Percentiles rank a stretch among this genome's conserved stretches.
phyloP scores from a whole-genome alignment of 2,888 invertebrate species.

The Noctua janthina region DNA sequence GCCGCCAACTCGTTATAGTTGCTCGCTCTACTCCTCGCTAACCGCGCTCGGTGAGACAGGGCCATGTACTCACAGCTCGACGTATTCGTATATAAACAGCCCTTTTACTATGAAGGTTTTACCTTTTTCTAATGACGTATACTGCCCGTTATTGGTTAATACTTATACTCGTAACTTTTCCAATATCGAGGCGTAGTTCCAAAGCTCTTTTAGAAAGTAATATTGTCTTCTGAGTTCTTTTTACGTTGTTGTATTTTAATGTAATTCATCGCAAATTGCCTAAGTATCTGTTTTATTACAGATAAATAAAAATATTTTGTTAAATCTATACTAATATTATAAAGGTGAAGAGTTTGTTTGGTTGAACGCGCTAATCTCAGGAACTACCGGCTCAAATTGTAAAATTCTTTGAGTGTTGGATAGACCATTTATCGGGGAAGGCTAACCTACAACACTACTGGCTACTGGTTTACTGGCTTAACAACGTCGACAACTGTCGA shows the following conservation, averaged over 20 bases:
- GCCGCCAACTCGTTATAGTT: neutral
- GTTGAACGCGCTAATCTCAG: no score
- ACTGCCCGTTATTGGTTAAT: conserved; percentile 10
- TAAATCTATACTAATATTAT: no score
- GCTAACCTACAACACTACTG: no score
- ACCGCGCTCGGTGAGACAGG: neutral
- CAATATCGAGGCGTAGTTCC: conserved; percentile 21
- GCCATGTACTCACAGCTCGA: neutral
- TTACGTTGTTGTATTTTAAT: neutral
- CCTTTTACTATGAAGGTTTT: conserved; percentile 13
- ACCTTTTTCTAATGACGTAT: neutral
- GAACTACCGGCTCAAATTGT: no score
- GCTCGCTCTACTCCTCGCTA: neutral
- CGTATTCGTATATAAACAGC: conserved; percentile 11
- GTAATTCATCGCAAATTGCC: neutral
- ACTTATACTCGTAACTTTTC: conserved; percentile 35
- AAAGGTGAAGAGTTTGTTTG: no score
- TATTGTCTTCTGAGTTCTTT: neutral
- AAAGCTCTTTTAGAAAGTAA: conserved; percentile 23
- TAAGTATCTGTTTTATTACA: neutral
- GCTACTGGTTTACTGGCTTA: no score
- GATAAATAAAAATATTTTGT: neutral
- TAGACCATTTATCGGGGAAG: no score
- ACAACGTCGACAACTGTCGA: no score
- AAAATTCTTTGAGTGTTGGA: no score